Evolutionary conservation across 2,113 vertebrate species (phyloP).

Genomic region (Henicopernis longicauda): DNA sequence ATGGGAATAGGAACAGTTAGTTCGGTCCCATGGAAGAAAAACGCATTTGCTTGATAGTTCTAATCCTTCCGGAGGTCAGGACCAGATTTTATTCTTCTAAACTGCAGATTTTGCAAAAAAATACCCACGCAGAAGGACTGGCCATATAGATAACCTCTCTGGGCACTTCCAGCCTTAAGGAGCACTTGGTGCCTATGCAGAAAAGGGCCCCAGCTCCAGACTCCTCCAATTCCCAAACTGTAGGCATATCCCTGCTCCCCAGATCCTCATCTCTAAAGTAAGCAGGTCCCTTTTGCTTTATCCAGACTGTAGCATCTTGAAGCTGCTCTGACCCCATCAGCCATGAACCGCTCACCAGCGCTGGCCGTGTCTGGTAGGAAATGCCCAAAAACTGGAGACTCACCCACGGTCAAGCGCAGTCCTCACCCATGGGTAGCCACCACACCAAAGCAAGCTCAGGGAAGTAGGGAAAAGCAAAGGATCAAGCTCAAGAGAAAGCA

Average conservation of each 20-base stretch:
- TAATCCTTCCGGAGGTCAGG: conserved; percentile 66
- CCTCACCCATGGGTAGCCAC: neutral
- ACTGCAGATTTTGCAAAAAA: conserved; percentile 43
- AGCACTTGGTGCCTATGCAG: accelerated
- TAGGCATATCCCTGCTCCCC: neutral
- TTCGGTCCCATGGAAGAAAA: conserved; percentile 66
- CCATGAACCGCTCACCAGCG: accelerated
- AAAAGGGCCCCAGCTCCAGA: neutral
- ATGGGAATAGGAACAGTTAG: conserved; percentile 55
- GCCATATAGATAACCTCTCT: neutral
- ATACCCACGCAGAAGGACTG: neutral
- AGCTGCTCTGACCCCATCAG: neutral
- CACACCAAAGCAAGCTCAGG: neutral
- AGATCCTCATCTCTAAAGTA: neutral
- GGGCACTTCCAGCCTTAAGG: neutral
- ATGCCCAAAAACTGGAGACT: neutral
- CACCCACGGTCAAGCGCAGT: accelerated
- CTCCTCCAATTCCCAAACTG: accelerated
- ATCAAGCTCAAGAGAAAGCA: neutral
- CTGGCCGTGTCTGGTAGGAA: neutral
- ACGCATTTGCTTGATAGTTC: conserved; percentile 47
- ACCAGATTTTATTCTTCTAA: conserved; percentile 47
- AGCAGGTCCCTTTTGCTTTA: too few species aligned
- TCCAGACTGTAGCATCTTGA: neutral
- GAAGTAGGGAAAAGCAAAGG: neutral